Percentiles rank a stretch among this genome's conserved stretches.
phyloP scores from a whole-genome alignment of 2,113 vertebrate species.

The Anoplopoma fimbria region DNA sequence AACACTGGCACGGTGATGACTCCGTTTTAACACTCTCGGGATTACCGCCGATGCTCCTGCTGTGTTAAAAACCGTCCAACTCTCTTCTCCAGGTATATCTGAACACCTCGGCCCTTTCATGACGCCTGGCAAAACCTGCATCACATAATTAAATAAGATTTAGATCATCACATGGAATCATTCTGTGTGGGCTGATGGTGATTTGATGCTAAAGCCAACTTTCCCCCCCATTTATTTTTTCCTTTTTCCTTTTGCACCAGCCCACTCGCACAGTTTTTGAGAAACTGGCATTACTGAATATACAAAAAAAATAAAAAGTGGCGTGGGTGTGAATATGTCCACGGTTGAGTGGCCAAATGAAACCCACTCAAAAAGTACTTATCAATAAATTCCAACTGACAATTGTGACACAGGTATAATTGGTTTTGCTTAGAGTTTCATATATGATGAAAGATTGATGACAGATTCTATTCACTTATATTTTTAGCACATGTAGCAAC shows the following conservation, averaged over 20 bases:
- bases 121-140: constrained; percentile 53
- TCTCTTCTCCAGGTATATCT: constrained; percentile 59
- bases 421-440: constrained; percentile 27
- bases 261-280: constrained; percentile 72
- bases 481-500: constrained; percentile 11
- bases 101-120: constrained; percentile 68
- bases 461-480: constrained; percentile 13
- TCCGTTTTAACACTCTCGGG: constrained; percentile 39
- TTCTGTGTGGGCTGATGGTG: constrained; percentile 73
- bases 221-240: background rate
- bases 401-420: constrained; percentile 57
- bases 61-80: constrained; percentile 31
- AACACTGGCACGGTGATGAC: constrained; percentile 34
- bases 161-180: constrained; percentile 73
- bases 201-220: constrained; percentile 43
- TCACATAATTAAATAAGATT: constrained; percentile 74
- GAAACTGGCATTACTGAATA: constrained; percentile 68
- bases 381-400: constrained; percentile 60
- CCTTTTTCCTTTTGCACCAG: constrained; percentile 62
- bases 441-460: constrained; percentile 46
- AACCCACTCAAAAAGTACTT: constrained; percentile 68
- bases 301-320: constrained; percentile 23
- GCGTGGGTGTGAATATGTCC: constrained; percentile 78
- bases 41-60: background rate
- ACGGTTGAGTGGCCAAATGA: constrained; percentile 68